Evolutionary conservation across 2,113 vertebrate genomes (phyloP).

Genomic region (Dromas ardeola): DNA sequence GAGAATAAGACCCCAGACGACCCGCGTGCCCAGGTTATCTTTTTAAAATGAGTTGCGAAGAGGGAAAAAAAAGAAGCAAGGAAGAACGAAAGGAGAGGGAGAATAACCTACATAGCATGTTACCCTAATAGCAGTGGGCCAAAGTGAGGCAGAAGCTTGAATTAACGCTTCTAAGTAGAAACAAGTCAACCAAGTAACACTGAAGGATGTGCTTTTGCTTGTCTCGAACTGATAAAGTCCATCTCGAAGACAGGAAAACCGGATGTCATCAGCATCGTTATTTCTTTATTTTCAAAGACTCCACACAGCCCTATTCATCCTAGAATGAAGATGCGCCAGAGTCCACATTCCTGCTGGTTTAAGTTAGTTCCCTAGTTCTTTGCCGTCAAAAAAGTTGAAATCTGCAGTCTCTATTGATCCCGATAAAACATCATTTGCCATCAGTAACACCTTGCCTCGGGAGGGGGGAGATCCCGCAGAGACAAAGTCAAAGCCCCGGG

Average conservation of each 20-base stretch:
- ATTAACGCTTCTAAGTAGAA: background rate
- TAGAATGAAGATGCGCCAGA: background rate
- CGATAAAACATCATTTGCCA: background rate
- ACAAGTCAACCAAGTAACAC: background rate
- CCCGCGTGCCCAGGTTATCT: background rate
- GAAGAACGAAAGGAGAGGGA: background rate
- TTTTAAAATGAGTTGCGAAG: background rate
- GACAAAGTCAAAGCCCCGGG: background rate
- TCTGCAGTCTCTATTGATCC: background rate
- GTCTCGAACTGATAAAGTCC: background rate
- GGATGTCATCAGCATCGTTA: background rate
- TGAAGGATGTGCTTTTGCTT: background rate
- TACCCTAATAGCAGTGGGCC: background rate
- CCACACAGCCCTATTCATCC: background rate
- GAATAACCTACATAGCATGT: background rate
- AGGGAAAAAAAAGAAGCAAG: background rate
- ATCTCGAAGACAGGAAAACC: background rate
- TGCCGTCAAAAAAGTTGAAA: background rate
- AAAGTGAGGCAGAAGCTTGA: background rate
- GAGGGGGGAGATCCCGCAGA: background rate
- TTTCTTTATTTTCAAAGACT: background rate
- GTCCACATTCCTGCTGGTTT: background rate
- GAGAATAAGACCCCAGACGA: background rate
- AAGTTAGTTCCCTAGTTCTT: background rate
- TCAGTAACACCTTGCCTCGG: fast-evolving